Evolutionary conservation across 1,140 invertebrate genomes (phyloP).

Genomic region (Saccostrea glomerata): DNA sequence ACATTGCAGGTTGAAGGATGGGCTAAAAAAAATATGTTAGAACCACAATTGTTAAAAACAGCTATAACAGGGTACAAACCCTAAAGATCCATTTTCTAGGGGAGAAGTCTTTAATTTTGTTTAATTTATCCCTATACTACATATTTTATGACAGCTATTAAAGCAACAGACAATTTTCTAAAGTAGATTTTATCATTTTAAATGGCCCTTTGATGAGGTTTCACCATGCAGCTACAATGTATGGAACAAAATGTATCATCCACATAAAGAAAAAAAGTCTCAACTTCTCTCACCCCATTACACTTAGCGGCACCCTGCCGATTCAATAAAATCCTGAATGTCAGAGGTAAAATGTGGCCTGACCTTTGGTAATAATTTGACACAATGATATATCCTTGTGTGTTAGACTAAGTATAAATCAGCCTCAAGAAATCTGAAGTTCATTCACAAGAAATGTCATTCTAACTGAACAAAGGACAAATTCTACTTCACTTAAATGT

Average conservation of each 20-base stretch:
- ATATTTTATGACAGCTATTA: conserved; percentile 37
- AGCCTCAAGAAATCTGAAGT: conserved; percentile 12
- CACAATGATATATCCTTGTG: neutral
- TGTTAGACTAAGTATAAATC: conserved; percentile 5
- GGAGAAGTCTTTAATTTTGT: conserved; percentile 21
- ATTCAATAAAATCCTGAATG: neutral
- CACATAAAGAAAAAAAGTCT: neutral
- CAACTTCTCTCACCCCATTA: conserved; percentile 1
- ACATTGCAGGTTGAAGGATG: neutral
- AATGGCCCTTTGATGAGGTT: conserved; percentile 19
- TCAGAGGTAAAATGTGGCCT: neutral
- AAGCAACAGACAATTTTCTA: conserved; percentile 4
- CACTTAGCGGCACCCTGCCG: neutral
- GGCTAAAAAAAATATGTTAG: neutral
- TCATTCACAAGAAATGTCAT: conserved; percentile 26
- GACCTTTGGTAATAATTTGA: neutral
- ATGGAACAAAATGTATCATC: conserved; percentile 7
- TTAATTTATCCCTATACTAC: neutral
- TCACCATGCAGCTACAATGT: neutral
- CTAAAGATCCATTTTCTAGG: neutral
- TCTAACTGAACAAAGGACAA: neutral
- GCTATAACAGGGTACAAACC: neutral
- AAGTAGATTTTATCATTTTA: conserved; percentile 32
- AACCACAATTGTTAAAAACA: neutral
- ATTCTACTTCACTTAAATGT: too few species aligned